phyloP scores from a whole-genome alignment of 2,113 vertebrate genomes.

The Bothrops jararaca region DNA sequence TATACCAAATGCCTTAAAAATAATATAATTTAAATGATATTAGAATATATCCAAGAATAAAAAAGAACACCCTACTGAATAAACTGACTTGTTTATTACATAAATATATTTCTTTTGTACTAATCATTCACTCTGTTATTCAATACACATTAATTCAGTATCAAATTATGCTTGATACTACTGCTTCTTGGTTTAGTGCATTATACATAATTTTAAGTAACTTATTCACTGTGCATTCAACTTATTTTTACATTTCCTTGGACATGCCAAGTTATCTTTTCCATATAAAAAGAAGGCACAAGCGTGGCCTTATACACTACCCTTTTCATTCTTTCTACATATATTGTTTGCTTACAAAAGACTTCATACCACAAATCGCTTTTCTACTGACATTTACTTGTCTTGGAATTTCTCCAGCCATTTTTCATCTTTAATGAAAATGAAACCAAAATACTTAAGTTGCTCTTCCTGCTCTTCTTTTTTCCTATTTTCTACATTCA shows the following conservation, averaged over 20 bases:
- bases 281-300: not conserved
- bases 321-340: too few relatives aligned
- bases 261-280: not conserved
- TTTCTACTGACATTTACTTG: not conserved
- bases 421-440: not conserved
- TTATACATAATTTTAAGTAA: not conserved
- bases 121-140: not conserved
- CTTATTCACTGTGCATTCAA: not conserved
- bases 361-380: not conserved
- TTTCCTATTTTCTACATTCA: not conserved
- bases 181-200: not conserved
- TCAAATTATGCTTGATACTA: not conserved
- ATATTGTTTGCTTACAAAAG: not conserved
- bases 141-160: not conserved
- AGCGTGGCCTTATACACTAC: too few relatives aligned
- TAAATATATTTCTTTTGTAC: not conserved
- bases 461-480: not conserved
- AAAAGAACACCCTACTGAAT: not conserved
- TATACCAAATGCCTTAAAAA: not conserved
- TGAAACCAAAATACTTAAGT: not conserved
- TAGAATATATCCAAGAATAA: not conserved
- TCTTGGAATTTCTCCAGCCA: not conserved
- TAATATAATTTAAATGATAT: not conserved
- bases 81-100: not conserved
- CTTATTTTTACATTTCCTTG: not conserved